Percentiles rank a stretch among this genome's conserved stretches.
Evolutionary conservation across 2,888 invertebrate genomes (phyloP).

Genomic region (Lasioglossum malachurum): DNA sequence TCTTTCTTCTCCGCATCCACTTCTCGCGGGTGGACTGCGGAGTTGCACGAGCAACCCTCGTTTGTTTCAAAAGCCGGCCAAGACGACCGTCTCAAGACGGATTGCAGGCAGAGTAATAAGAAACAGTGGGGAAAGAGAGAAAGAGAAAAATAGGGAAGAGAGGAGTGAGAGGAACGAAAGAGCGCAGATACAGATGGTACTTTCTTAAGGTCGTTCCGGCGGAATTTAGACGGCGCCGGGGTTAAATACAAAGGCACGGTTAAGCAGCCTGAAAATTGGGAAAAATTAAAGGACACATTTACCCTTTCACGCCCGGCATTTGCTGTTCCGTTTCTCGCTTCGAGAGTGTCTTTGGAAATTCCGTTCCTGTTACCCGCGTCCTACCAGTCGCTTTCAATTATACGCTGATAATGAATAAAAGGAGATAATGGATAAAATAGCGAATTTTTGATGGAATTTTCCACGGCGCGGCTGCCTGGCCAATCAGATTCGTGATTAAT

Average conservation of each 20-base stretch:
- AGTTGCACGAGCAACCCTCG: conserved; percentile 40
- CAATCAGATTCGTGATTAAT: not conserved
- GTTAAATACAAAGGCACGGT: not conserved
- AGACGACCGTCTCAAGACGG: conserved; percentile 39
- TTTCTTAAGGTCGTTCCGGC: conserved; percentile 37
- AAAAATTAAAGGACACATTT: conserved; percentile 10
- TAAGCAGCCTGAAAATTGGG: not conserved
- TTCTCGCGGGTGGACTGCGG: conserved; percentile 30
- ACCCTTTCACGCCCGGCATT: not conserved
- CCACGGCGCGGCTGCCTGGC: not conserved
- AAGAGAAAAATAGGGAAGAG: not conserved
- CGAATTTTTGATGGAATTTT: not conserved
- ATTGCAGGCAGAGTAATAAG: conserved; percentile 47
- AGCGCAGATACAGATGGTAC: conserved; percentile 18
- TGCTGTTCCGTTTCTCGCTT: not conserved
- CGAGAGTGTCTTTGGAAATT: not conserved
- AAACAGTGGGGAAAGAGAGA: conserved; percentile 18
- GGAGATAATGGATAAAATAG: not conserved
- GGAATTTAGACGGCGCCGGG: not conserved
- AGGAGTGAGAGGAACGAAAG: not conserved
- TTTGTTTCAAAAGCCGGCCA: conserved; percentile 64
- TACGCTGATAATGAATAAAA: not conserved
- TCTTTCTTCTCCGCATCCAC: conserved; percentile 41
- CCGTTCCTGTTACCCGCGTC: not conserved
- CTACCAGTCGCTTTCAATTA: not conserved